Evolutionary conservation across 1,140 invertebrate species (phyloP).

Genomic region (Drosophila arawakana): DNA sequence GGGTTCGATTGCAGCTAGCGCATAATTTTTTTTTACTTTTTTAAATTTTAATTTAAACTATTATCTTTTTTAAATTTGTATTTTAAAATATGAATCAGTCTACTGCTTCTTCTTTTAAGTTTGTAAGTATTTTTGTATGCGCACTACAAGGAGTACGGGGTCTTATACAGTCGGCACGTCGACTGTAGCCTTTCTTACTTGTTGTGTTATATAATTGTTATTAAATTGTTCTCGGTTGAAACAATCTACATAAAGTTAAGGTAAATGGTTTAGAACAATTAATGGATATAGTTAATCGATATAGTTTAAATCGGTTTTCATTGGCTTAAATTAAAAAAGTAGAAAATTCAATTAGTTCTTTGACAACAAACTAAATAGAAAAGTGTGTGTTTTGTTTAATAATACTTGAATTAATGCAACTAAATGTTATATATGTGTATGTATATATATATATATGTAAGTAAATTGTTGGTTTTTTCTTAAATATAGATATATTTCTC

Average conservation of each 20-base stretch:
- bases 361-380: conserved; percentile 51
- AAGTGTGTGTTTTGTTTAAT: conserved; percentile 41
- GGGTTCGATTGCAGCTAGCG: no score
- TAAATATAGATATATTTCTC: conserved; percentile 73
- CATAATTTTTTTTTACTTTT: no score
- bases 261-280: conserved; percentile 69
- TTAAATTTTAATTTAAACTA: no score
- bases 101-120: no score
- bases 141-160: no score
- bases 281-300: conserved; percentile 60
- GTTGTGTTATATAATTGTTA: conserved; percentile 44
- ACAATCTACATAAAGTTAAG: conserved; percentile 49
- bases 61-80: no score
- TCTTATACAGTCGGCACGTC: no score
- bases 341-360: conserved; percentile 55
- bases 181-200: no score
- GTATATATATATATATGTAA: conserved; percentile 33
- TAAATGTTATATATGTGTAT: conserved; percentile 9
- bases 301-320: conserved; percentile 32
- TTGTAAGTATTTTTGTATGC: no score
- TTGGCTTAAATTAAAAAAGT: conserved; percentile 58
- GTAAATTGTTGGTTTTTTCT: conserved; percentile 34
- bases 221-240: conserved; percentile 44
- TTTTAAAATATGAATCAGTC: no score
- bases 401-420: conserved; percentile 66